Base-by-base conservation (phyloP, 2,888 invertebrate genomes). In the Apotomis capreana region DNA sequence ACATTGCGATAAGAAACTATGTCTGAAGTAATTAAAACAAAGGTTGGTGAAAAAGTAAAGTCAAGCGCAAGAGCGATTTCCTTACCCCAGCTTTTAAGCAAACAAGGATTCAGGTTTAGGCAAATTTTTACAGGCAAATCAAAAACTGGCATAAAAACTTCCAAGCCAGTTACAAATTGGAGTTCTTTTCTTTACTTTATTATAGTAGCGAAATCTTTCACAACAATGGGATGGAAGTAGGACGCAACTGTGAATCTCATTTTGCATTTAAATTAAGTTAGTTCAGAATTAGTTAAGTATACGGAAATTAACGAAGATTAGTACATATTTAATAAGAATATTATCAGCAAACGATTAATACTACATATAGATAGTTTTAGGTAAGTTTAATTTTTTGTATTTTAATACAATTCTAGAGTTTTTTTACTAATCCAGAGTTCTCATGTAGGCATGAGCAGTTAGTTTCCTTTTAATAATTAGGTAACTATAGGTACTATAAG, bases 71-170 rank as follows among this genome's bases (percentile, higher is more conserved):
- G 51, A 36, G 36, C 12, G 51, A 26, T 51, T 49, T 49, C 49
- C 52, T 40, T 51, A 9, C 40, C 57, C 54, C 46, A 64, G 58
- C 13, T 59, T 59, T 52, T 44, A 52, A 64, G 44, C 36, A 26
- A 54, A 59, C 51, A 36, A 26, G 54, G 36, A 54, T 52, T 54
- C 5, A 46, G 15, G 37, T 60, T 70, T 36, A 60, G 46, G n/a
- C 80, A 81, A 79, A 78, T 80, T 81, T 85, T 84, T 85, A 86
- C 79, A 76, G 77, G 81, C 55, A 79, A 80, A 84, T 83, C 83
- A 85, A 86, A 85, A 86, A 85, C 80, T 83, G 81, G 76, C 80
- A 81, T 85, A 86, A 86, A 87, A 87, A 85, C 83, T 87, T 83
- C 78, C 77, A 80, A 83, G 83, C 84, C 80, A 78, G 83, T 84